phyloP scores from a whole-genome alignment of 1,140 invertebrate species.

The Mylabris phalerata region DNA sequence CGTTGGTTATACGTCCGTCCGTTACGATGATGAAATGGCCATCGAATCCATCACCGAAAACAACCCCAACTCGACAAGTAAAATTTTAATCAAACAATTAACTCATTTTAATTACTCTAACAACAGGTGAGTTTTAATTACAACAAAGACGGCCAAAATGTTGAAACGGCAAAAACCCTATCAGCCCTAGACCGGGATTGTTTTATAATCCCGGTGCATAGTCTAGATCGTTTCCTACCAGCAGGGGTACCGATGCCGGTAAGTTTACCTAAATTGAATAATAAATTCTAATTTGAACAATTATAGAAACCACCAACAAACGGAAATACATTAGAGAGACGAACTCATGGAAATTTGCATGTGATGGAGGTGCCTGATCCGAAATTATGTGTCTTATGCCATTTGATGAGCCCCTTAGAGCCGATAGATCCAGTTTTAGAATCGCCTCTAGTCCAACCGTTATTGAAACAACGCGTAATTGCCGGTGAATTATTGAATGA shows the following conservation, averaged over 20 bases:
- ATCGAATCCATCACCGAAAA: slow-evolving; percentile 30
- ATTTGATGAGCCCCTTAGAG: slow-evolving; percentile 80
- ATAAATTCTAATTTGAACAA: not conserved
- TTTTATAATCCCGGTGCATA: slow-evolving; percentile 82
- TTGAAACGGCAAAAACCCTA: slow-evolving; percentile 41
- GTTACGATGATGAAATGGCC: slow-evolving; percentile 46
- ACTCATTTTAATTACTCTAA: not conserved
- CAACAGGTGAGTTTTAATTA: slow-evolving; percentile 37
- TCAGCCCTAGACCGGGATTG: slow-evolving; percentile 76
- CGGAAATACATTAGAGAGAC: slow-evolving; percentile 18
- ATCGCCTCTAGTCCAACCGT: slow-evolving; percentile 68
- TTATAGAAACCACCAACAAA: slow-evolving; percentile 21
- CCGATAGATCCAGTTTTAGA: slow-evolving; percentile 75
- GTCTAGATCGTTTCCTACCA: slow-evolving; percentile 75
- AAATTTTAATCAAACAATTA: not conserved
- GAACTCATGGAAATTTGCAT: slow-evolving; percentile 24
- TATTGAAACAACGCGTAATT: slow-evolving; percentile 67
- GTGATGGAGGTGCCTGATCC: slow-evolving; percentile 65
- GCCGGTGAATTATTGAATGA: slow-evolving; percentile 71
- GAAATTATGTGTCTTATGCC: slow-evolving; percentile 76
- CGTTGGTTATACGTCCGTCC: slow-evolving; percentile 47
- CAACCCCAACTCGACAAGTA: slow-evolving; percentile 37
- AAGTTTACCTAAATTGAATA: slow-evolving; percentile 32
- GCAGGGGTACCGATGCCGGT: slow-evolving; percentile 81
- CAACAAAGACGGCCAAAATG: slow-evolving; percentile 25